Evolutionary conservation across 2,797 vertebrate species (phyloP), one percentile per base, ranked within the genome.

Genomic region (Danio aesculapii): DNA sequence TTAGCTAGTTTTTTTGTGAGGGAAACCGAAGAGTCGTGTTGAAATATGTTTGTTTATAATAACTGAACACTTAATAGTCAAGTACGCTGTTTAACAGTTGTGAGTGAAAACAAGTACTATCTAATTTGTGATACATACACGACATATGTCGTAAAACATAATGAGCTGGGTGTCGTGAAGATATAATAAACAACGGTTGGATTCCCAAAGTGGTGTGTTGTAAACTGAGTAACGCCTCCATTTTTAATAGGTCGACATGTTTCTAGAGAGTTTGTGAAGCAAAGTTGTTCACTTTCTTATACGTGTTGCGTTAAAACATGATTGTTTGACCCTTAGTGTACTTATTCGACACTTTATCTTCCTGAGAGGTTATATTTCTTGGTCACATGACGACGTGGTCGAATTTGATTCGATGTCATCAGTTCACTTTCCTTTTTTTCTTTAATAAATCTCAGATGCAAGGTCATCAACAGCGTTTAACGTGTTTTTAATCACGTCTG

Each of bases 181-280:
- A 67, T 16, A 43, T 19, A 4, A 46, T 66, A 49, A 61, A 10
- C 11, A 47, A 6, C 21, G 81, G 53, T 52, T 53, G 17, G 12
- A 41, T n/a, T 43, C 62, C 55, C 59, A 68, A 16, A 74, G 70
- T 66, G 68, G 61, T 47, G 79, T 87, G 55, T 39, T 47, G 50
- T 91, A 92, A 93, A 88, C 93, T 94, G 91, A 83, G 83, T 77
- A 81, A 78, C 75, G 96, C 97, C 94, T 98, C 97, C 97, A 98
- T 99, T 97, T 99, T 98, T 96, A 96, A 95, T 90, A 92, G 93
- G 94, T 96, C 95, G 96, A 96, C 95, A 93, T 95, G 95, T 94
- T 97, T 98, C 95, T 92, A 93, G 92, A 94, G 94, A 92, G 92
- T 92, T 92, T 67, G 87, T 86, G 86, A 88, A 91, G 81, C 73